Evolutionary conservation across 2,888 invertebrate species (phyloP).

Genomic region (Agriopis aurantiaria): DNA sequence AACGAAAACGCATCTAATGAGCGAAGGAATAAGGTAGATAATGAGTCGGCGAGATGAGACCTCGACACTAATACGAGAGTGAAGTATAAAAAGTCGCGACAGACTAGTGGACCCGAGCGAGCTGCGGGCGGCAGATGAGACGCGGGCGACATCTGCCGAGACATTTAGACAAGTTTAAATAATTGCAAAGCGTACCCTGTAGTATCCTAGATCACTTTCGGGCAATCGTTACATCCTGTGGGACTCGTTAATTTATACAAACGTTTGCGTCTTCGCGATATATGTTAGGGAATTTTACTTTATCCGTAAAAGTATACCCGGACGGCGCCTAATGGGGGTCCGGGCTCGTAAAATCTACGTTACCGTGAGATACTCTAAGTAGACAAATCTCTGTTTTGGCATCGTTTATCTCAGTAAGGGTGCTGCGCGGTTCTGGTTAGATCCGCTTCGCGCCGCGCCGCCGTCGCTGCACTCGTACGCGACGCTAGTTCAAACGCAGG

Average conservation of each 20-base stretch:
- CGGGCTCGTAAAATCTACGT: conserved; percentile 72
- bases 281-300: conserved; percentile 76
- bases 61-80: conserved; percentile 75
- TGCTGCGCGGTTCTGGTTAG: conserved; percentile 48
- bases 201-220: conserved; percentile 95
- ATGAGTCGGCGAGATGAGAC: conserved; percentile 60
- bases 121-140: conserved; percentile 59
- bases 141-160: conserved; percentile 78
- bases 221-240: conserved; percentile 83
- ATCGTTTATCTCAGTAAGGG: conserved; percentile 74
- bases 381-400: conserved; percentile 83
- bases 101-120: conserved; percentile 82
- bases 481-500: not conserved
- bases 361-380: conserved; percentile 80
- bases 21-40: conserved; percentile 64
- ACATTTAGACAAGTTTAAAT: conserved; percentile 91
- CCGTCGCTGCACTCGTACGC: conserved; percentile 35
- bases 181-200: conserved; percentile 98
- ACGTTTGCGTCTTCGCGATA: conserved; percentile 80
- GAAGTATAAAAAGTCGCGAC: conserved; percentile 83
- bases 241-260: conserved; percentile 70
- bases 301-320: conserved; percentile 78
- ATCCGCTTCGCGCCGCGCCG: conserved; percentile 39
- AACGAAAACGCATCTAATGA: conserved; percentile 58
- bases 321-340: conserved; percentile 43